Evolutionary conservation across 2,113 vertebrate genomes (phyloP).

Genomic region (Ceyx margarethae): DNA sequence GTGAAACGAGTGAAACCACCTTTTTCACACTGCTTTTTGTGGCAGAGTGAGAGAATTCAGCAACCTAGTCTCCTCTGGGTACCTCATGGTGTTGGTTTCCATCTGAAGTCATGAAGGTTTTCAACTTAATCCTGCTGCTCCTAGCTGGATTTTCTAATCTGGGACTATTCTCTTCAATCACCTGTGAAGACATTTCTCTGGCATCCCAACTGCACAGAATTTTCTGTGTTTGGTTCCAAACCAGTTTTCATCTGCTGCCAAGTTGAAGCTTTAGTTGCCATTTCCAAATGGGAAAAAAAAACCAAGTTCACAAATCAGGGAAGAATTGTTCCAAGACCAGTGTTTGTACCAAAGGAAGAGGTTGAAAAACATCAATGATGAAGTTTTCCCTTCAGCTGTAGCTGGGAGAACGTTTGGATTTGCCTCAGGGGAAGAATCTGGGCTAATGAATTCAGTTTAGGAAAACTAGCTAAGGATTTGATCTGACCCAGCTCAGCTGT

Average conservation of each 20-base stretch:
- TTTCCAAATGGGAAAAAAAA: background rate
- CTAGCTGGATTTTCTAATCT: slow-evolving; percentile 32
- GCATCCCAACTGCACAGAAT: slow-evolving; percentile 10
- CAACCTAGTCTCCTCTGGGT: background rate
- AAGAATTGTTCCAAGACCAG: background rate
- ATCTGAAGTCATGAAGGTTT: background rate
- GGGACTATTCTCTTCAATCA: slow-evolving; percentile 8
- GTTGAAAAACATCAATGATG: background rate
- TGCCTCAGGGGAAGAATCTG: background rate
- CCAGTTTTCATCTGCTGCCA: background rate
- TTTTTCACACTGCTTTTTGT: background rate
- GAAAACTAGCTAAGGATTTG: background rate
- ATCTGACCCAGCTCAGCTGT: background rate
- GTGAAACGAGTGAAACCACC: slow-evolving; percentile 11
- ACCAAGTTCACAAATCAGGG: background rate
- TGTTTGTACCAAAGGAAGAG: background rate
- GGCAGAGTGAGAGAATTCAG: background rate
- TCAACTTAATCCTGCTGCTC: background rate
- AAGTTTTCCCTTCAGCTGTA: background rate
- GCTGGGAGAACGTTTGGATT: background rate
- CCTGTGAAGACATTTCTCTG: slow-evolving; percentile 2
- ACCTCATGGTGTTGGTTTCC: background rate
- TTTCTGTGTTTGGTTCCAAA: slow-evolving; percentile 36
- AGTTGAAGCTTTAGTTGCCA: slow-evolving; percentile 7
- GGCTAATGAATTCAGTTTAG: background rate